Conservation (phyloP, 2,888 invertebrate genomes). For the Leptinotarsa rubiginosa region DNA sequence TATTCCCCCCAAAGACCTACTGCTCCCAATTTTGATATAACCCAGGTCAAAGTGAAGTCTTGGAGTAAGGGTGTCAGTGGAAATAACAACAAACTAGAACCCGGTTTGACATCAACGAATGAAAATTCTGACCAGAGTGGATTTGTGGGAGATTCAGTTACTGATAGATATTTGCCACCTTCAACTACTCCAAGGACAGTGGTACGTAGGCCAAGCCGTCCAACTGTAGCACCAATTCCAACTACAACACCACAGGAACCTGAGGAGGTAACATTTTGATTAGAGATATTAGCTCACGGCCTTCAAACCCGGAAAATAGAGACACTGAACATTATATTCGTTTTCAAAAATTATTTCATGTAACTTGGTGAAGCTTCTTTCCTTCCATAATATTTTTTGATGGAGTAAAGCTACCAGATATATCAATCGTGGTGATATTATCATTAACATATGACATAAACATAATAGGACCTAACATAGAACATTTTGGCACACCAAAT, state of each 20-base stretch:
- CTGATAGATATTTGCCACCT: slow-evolving; percentile 40
- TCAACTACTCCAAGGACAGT: slow-evolving; percentile 26
- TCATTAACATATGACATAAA: too few relatives aligned
- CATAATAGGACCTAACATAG: too few relatives aligned
- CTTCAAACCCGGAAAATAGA: too few relatives aligned
- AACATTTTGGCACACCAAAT: too few relatives aligned
- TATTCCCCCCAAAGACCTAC: background rate
- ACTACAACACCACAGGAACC: slow-evolving; percentile 23
- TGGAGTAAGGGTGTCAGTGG: slow-evolving; percentile 11
- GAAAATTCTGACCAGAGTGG: slow-evolving; percentile 1
- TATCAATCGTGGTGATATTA: too few relatives aligned
- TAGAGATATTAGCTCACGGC: too few relatives aligned
- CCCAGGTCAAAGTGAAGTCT: slow-evolving; percentile 38
- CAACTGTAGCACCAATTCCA: slow-evolving; percentile 14
- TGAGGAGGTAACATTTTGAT: background rate
- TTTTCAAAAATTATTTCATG: too few relatives aligned
- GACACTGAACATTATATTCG: too few relatives aligned
- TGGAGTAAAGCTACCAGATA: too few relatives aligned
- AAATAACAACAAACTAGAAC: slow-evolving; percentile 21
- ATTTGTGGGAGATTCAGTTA: slow-evolving; percentile 23
- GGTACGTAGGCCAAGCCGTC: slow-evolving; percentile 2
- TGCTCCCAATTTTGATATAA: slow-evolving; percentile 37
- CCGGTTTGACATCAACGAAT: slow-evolving; percentile 3
- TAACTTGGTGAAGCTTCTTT: too few relatives aligned
- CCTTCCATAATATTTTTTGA: too few relatives aligned